phyloP scores from a whole-genome alignment of 2,113 vertebrate species.

The Micromys minutus region DNA sequence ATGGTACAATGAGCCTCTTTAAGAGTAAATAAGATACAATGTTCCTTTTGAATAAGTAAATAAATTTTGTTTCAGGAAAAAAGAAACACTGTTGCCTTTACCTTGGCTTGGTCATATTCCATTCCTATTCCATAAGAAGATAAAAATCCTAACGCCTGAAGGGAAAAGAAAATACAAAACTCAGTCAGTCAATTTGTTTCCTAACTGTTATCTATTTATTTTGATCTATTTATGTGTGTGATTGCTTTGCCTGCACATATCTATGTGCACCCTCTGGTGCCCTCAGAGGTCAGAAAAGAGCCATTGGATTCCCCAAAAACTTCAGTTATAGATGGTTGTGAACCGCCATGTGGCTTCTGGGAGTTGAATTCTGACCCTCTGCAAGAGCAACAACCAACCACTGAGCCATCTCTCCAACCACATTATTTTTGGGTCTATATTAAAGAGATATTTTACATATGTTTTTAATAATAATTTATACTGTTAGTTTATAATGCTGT shows the following conservation, averaged over 20 bases:
- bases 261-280: neutral
- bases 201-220: conserved; percentile 23
- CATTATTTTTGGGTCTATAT: conserved; percentile 38
- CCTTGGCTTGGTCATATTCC: conserved; percentile 83
- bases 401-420: neutral
- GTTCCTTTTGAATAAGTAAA: conserved; percentile 20
- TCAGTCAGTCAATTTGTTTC: conserved; percentile 52
- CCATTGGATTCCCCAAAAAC: neutral
- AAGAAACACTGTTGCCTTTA: conserved; percentile 69
- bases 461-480: neutral
- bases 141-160: conserved; percentile 83
- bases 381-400: neutral
- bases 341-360: too few species aligned
- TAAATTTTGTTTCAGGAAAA: conserved; percentile 39
- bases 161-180: conserved; percentile 60
- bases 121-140: conserved; percentile 84
- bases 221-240: neutral
- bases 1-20: neutral
- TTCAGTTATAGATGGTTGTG: neutral
- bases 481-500: conserved; percentile 33
- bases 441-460: neutral
- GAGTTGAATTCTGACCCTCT: neutral
- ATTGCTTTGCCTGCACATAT: neutral
- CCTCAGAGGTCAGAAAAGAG: neutral
- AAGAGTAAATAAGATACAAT: neutral